A percentile compares a stretch with the other conserved stretches of the same genome.
phyloP scores from a whole-genome alignment of 1,140 invertebrate species.

The Drosophila subobscura region DNA sequence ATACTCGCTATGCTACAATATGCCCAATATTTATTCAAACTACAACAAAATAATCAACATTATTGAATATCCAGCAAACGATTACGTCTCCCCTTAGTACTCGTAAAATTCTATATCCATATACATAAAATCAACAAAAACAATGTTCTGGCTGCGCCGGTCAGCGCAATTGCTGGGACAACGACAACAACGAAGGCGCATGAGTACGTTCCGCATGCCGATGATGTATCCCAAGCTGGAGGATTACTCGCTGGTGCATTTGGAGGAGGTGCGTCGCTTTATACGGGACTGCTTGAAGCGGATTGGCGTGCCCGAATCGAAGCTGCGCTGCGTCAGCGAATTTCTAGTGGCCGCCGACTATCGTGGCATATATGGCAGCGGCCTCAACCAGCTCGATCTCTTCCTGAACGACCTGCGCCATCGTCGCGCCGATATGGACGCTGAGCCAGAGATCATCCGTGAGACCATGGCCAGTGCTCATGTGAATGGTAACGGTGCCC shows the following conservation, averaged over 20 bases:
- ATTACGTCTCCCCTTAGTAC: no score
- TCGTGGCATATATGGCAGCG: slow-evolving; percentile 94
- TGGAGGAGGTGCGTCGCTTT: slow-evolving; percentile 88
- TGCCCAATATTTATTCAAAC: slow-evolving; percentile 3
- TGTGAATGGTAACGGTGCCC: slow-evolving; percentile 91
- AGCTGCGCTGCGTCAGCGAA: slow-evolving; percentile 89
- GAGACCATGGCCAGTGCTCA: slow-evolving; percentile 90
- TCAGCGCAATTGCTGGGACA: background rate
- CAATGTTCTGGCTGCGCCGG: slow-evolving; percentile 14
- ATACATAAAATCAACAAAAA: slow-evolving; percentile 7
- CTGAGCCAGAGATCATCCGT: slow-evolving; percentile 87
- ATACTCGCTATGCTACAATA: background rate
- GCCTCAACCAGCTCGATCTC: slow-evolving; percentile 91
- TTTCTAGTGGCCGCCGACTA: slow-evolving; percentile 92
- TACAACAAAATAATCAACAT: background rate
- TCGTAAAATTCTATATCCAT: no score
- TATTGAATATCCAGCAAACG: no score
- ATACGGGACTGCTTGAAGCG: slow-evolving; percentile 88
- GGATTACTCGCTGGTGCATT: slow-evolving; percentile 70
- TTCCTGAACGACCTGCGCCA: slow-evolving; percentile 86
- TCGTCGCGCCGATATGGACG: slow-evolving; percentile 84
- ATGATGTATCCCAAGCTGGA: background rate
- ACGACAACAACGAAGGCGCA: background rate
- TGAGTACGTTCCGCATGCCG: slow-evolving; percentile 7
- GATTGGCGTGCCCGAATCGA: slow-evolving; percentile 86